Evolutionary conservation across 1,140 invertebrate genomes (phyloP).

Genomic region (Aphis craccivora): DNA sequence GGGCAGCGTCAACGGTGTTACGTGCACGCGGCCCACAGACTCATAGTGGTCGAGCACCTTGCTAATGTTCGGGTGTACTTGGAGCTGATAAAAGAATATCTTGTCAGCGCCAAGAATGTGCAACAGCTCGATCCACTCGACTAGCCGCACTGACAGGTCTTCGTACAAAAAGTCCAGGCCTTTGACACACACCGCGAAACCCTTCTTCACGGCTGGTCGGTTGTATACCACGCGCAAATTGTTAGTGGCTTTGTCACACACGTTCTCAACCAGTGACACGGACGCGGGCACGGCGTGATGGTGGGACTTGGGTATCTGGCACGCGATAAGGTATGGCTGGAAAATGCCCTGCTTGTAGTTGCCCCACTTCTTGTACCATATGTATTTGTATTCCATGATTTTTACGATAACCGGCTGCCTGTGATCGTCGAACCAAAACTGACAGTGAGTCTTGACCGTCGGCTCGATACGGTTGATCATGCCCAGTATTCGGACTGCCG

Average conservation of each 20-base stretch:
- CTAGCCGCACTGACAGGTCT: slow-evolving; percentile 84
- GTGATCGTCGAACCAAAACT: slow-evolving; percentile 88
- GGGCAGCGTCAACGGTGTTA: slow-evolving; percentile 87
- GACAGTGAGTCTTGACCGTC: slow-evolving; percentile 81
- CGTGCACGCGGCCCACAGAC: slow-evolving; percentile 76
- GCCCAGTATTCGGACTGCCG: slow-evolving; percentile 83
- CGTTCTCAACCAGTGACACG: slow-evolving; percentile 84
- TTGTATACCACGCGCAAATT: slow-evolving; percentile 88
- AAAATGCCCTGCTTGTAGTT: slow-evolving; percentile 92
- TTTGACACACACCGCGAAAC: slow-evolving; percentile 95
- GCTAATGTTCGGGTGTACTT: slow-evolving; percentile 87
- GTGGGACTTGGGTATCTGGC: slow-evolving; percentile 80
- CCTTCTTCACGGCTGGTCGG: slow-evolving; percentile 73
- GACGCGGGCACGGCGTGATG: slow-evolving; percentile 80
- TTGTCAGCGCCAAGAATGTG: slow-evolving; percentile 88
- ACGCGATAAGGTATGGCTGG: slow-evolving; percentile 89
- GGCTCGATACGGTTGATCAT: slow-evolving; percentile 91
- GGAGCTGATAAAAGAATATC: slow-evolving; percentile 90
- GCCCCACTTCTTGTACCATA: slow-evolving; percentile 94
- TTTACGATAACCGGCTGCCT: slow-evolving; percentile 81
- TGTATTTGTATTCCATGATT: slow-evolving; percentile 88
- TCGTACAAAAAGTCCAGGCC: slow-evolving; percentile 90
- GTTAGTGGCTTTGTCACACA: slow-evolving; percentile 84
- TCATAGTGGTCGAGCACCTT: slow-evolving; percentile 87
- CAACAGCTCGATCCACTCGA: slow-evolving; percentile 95